A percentile compares a stretch with the other conserved stretches of the same genome.
phyloP scores from a whole-genome alignment of 2,888 invertebrate genomes.

The Megastigmus dorsalis region DNA sequence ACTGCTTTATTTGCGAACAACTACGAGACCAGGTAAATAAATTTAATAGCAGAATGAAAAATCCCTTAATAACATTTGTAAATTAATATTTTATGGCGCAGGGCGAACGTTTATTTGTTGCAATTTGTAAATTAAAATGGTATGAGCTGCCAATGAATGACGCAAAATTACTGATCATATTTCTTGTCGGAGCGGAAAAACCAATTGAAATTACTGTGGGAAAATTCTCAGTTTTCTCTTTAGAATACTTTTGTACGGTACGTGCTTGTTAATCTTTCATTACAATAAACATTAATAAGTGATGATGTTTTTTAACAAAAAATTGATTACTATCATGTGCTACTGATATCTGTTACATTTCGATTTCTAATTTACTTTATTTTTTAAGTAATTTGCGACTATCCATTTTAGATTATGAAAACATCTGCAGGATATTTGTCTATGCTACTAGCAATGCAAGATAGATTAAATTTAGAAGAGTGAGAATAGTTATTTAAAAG shows the following conservation, averaged over 20 bases:
- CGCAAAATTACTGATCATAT: constrained; percentile 16
- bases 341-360: too few relatives aligned
- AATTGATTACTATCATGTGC: too few relatives aligned
- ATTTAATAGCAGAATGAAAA: not conserved
- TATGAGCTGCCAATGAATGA: not conserved
- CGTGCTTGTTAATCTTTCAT: not conserved
- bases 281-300: not conserved
- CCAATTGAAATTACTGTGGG: constrained; percentile 25
- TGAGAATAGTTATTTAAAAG: not conserved
- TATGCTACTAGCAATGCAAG: constrained; percentile 18
- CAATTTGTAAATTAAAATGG: constrained; percentile 8
- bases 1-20: constrained; percentile 20
- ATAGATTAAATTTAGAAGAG: not conserved
- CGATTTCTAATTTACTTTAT: not conserved
- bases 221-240: not conserved
- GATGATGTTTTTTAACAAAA: too few relatives aligned
- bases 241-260: constrained; percentile 20
- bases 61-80: too few relatives aligned
- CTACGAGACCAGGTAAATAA: not conserved
- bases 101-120: not conserved
- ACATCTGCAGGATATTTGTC: constrained; percentile 15
- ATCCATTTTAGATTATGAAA: constrained; percentile 19
- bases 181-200: not conserved
- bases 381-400: not conserved
- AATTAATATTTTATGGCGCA: too few relatives aligned